These are phyloP conservation scores for Parazoanthus darwini DNA, from an alignment of 92 coral and sea anemone genomes.

Conservation along the genomic window DNA sequence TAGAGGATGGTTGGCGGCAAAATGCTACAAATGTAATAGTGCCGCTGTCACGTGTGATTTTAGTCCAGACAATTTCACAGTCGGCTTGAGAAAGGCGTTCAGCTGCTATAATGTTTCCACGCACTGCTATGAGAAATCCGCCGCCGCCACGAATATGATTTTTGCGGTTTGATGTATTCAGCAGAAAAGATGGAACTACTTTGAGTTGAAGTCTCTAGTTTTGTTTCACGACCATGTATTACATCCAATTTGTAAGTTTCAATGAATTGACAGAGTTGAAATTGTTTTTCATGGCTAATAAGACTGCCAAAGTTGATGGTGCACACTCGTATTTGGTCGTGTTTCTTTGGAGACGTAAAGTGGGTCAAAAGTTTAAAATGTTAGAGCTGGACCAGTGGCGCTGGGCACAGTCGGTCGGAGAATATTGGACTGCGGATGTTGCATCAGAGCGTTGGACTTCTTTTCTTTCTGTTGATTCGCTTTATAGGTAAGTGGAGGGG, in stretches of 20 bases:
- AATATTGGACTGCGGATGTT: conserved; percentile 12
- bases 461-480: conserved; percentile 1
- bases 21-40: conserved; percentile 13
- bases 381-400: background rate
- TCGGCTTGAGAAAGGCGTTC: conserved; percentile 14
- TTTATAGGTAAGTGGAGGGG: conserved; percentile 1
- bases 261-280: conserved; percentile 46
- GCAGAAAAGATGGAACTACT: conserved; percentile 45
- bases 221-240: conserved; percentile 50
- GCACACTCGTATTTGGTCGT: conserved; percentile 48
- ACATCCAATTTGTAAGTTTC: conserved; percentile 54
- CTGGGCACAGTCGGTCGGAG: conserved; percentile 21
- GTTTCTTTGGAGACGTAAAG: background rate
- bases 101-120: conserved; percentile 5
- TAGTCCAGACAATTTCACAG: conserved; percentile 31
- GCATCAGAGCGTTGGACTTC: background rate
- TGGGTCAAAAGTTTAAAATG: too few species aligned
- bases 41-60: conserved; percentile 27
- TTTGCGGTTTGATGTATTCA: conserved; percentile 49
- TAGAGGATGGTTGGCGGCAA: background rate
- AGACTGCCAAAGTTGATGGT: conserved; percentile 53
- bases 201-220: conserved; percentile 37
- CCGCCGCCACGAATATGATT: conserved; percentile 44
- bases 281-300: conserved; percentile 50
- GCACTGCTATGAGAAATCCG: conserved; percentile 38